Percentiles rank a stretch among this genome's conserved stretches.
These are phyloP conservation scores for Hapalemur alaotrensis DNA, from an alignment of 2,797 vertebrate genomes.

Conservation along the genomic window DNA sequence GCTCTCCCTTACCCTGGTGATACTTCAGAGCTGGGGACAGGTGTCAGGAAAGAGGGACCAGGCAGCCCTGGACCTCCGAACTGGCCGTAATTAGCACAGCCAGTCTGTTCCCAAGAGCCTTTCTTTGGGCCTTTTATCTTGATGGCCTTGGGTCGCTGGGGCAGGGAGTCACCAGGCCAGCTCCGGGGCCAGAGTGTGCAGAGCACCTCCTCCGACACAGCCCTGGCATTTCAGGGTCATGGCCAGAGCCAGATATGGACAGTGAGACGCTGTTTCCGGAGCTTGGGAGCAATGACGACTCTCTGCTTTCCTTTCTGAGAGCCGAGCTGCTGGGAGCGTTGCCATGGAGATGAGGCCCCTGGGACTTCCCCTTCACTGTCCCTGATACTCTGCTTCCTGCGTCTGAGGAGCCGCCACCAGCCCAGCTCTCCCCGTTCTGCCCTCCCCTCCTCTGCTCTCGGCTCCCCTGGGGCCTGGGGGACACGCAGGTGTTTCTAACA, in stretches of 20 bases:
- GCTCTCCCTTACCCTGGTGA: neutral
- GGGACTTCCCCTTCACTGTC: neutral
- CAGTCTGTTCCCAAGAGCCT: neutral
- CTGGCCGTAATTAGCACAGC: neutral
- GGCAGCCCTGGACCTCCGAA: neutral
- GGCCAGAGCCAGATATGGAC: neutral
- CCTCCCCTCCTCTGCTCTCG: neutral
- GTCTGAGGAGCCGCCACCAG: neutral
- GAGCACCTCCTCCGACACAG: neutral
- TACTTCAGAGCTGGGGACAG: neutral
- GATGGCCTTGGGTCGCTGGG: slow-evolving; percentile 9
- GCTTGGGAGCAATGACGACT: neutral
- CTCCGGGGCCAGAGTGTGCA: neutral
- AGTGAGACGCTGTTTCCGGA: neutral
- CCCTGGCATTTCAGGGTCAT: neutral
- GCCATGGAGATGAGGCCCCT: neutral
- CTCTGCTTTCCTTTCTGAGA: neutral
- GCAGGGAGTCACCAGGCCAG: neutral
- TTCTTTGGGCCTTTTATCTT: slow-evolving; percentile 48
- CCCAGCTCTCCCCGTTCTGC: neutral
- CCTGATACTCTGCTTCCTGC: neutral
- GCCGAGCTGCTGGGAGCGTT: neutral
- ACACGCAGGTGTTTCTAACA: neutral
- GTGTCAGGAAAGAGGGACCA: neutral
- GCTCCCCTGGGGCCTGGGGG: neutral